Conservation (phyloP, 1,140 invertebrate species). For the Caenorhabditis inopinata region DNA sequence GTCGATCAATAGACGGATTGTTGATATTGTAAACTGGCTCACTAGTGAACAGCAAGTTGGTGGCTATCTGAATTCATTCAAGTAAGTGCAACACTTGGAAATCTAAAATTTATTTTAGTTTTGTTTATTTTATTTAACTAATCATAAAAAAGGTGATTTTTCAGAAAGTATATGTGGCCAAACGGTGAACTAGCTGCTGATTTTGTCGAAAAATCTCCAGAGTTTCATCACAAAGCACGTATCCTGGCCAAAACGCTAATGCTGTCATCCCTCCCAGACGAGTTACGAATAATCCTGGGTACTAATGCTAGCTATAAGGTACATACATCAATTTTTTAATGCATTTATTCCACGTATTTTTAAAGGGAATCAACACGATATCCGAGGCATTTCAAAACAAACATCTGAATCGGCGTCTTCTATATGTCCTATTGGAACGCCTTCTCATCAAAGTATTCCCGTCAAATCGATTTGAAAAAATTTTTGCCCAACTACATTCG, state of each 20-base stretch:
- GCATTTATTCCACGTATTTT: background rate
- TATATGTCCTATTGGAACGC: conserved; percentile 84
- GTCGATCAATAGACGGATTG: conserved; percentile 83
- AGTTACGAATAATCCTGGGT: conserved; percentile 85
- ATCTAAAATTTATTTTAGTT: too few species aligned
- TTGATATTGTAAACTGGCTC: conserved; percentile 84
- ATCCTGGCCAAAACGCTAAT: conserved; percentile 58
- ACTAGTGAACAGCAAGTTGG: conserved; percentile 86
- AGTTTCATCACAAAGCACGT: conserved; percentile 54
- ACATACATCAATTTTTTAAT: background rate
- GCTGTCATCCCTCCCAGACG: conserved; percentile 73
- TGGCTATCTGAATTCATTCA: conserved; percentile 81
- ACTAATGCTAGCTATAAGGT: conserved; percentile 79
- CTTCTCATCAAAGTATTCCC: conserved; percentile 78
- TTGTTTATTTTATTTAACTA: too few species aligned
- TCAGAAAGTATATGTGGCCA: conserved; percentile 69
- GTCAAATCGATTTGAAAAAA: conserved; percentile 73
- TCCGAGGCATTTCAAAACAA: conserved; percentile 84
- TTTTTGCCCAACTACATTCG: conserved; percentile 75
- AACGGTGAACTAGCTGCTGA: conserved; percentile 66
- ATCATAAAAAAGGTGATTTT: conserved; percentile 45
- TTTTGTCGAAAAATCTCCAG: conserved; percentile 52
- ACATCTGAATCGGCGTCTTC: conserved; percentile 79
- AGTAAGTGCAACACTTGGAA: conserved; percentile 71
- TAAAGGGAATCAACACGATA: conserved; percentile 77